Evolutionary conservation across 53 echinoderm and acorn worm species (phyloP).

Genomic region (Antedon mediterranea): DNA sequence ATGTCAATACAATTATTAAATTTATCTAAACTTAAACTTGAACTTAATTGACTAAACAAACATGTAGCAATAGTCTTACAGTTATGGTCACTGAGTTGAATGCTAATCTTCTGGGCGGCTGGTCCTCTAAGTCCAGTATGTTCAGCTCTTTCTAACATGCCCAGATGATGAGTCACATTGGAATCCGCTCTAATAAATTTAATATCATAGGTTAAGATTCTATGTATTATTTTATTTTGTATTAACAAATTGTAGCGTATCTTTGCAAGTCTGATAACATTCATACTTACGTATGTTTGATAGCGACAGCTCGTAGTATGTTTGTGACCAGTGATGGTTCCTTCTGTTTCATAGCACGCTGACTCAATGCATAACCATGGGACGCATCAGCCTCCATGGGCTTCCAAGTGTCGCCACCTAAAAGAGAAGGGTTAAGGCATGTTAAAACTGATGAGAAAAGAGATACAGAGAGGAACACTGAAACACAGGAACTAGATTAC

Average conservation of each 20-base stretch:
- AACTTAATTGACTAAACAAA: too few species aligned
- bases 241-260: too few species aligned
- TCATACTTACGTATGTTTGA: slow-evolving; percentile 62
- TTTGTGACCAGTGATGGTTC: slow-evolving; percentile 35
- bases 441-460: too few species aligned
- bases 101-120: slow-evolving; percentile 58
- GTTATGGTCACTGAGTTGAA: slow-evolving; percentile 63
- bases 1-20: too few species aligned
- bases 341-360: neutral
- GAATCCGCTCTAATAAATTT: too few species aligned
- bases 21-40: too few species aligned
- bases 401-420: slow-evolving; percentile 23
- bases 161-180: neutral
- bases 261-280: too few species aligned
- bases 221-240: too few species aligned
- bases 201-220: too few species aligned
- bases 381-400: slow-evolving; percentile 43
- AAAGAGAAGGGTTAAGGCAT: too few species aligned
- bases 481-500: too few species aligned
- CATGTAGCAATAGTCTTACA: slow-evolving; percentile 29
- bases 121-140: slow-evolving; percentile 74
- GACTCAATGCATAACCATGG: slow-evolving; percentile 68
- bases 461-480: too few species aligned
- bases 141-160: neutral
- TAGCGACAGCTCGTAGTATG: slow-evolving; percentile 69